phyloP scores from a whole-genome alignment of 2,113 vertebrate genomes.

The Catagonus wagneri region DNA sequence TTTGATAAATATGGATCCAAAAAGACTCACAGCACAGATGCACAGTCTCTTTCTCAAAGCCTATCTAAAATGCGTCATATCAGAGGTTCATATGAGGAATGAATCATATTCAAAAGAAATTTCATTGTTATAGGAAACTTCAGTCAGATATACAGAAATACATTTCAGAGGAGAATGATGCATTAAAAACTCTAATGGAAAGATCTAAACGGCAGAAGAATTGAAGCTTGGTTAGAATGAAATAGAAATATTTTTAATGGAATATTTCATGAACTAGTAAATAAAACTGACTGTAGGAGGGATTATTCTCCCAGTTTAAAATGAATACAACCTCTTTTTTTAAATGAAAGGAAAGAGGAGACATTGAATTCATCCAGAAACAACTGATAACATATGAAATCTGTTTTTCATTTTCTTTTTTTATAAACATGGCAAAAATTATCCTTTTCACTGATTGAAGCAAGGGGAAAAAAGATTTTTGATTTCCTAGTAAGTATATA shows the following conservation, averaged over 20 bases:
- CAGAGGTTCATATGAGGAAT: neutral
- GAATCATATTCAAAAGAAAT: neutral
- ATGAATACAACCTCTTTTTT: neutral
- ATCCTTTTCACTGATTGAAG: neutral
- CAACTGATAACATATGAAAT: neutral
- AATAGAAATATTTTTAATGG: conserved; percentile 31
- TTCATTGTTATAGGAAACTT: neutral
- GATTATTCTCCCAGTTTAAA: neutral
- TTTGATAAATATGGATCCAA: neutral
- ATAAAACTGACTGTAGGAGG: neutral
- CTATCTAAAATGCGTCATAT: neutral
- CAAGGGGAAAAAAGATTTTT: neutral
- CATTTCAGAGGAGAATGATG: neutral
- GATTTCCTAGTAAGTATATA: neutral
- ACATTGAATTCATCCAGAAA: neutral
- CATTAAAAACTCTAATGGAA: neutral
- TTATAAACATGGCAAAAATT: neutral
- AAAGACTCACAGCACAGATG: neutral
- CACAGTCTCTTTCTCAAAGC: neutral
- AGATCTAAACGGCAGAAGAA: neutral
- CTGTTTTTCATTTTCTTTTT: neutral
- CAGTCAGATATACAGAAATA: neutral
- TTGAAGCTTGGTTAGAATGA: neutral
- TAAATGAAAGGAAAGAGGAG: neutral
- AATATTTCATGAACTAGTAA: neutral